Evolutionary conservation across 2,113 vertebrate species (phyloP).

Genomic region (Rhagologus leucostigma): DNA sequence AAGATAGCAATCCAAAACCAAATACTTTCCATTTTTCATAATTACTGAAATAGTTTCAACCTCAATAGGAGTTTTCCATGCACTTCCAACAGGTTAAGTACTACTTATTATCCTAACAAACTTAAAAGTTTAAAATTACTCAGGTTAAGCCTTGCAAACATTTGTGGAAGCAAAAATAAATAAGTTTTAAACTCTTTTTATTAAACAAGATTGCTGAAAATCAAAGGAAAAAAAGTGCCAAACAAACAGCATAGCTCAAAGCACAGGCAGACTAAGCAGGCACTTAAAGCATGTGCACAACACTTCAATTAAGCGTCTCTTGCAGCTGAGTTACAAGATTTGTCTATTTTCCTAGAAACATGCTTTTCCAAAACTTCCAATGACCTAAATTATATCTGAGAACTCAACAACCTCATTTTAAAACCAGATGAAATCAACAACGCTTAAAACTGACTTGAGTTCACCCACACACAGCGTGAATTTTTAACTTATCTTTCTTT

Average conservation of each 20-base stretch:
- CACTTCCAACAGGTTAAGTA: not conserved
- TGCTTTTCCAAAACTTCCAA: not conserved
- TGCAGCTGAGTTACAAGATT: not conserved
- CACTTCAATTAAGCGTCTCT: not conserved
- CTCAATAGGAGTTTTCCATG: not conserved
- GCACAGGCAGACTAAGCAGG: not conserved
- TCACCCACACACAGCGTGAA: not conserved
- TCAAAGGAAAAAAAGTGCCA: not conserved
- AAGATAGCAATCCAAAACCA: not conserved
- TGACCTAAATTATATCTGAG: not conserved
- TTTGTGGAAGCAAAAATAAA: not conserved
- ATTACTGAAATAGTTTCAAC: not conserved
- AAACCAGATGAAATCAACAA: not conserved
- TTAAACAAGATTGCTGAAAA: not conserved
- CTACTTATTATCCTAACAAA: not conserved
- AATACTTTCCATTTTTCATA: not conserved
- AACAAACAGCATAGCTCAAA: not conserved
- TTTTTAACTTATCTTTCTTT: conserved; percentile 21
- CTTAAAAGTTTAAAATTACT: not conserved
- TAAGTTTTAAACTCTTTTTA: not conserved
- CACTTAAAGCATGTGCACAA: not conserved
- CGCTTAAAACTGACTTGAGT: not conserved
- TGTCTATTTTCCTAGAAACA: not conserved
- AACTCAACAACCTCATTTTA: not conserved
- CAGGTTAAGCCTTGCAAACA: not conserved